Evolutionary conservation across 2,797 vertebrate genomes (phyloP), one percentile per base, ranked within the genome.

Genomic region (Eleutherodactylus coqui): DNA sequence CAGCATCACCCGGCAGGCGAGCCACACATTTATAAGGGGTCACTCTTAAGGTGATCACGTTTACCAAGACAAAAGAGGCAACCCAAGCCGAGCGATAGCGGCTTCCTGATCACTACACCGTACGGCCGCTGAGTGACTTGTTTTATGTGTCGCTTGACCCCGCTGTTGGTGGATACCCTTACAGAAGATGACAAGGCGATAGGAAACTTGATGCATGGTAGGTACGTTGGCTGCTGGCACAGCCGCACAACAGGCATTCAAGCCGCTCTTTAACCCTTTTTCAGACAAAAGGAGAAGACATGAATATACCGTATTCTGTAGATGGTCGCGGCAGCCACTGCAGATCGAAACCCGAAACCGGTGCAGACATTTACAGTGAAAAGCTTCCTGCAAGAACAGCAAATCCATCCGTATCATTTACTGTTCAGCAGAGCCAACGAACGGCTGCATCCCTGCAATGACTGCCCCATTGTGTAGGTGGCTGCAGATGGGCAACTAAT

Each of bases 101-200:
- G 51, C 75, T 49, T 49, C 41, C 24, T 49, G 60, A 9, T 47
- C 43, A 19, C 53, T 0, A 27, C 27, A 16, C 24, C 11, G 70
- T 29, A 41, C 19, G 47, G 49, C 32, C 2, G 82, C 34, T 80
- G 86, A 84, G 45, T 82, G 85, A 86, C 51, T 73, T 14, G 41
- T 19, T 75, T 64, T 27, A 38, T 41, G 70, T 67, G 27, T 29
- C 29, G n/a, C 36, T n/a, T 80, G 64, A 87, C 55, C 81, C 38
- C 36, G 64, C 34, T 55, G 72, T 34, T 36, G 14, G 27, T 2
- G 27, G 80, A 83, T 86, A 49, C 47, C 13, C 58, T 82, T 82
- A 77, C 79, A 24, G 10, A n/a, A 49, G 85, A 87, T 87, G 62
- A 87, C 73, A 87, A 58, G 72, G 34, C 11, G 86, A 87, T 87